Conservation (phyloP, 2,797 vertebrate species). For the Pitangus sulphuratus region DNA sequence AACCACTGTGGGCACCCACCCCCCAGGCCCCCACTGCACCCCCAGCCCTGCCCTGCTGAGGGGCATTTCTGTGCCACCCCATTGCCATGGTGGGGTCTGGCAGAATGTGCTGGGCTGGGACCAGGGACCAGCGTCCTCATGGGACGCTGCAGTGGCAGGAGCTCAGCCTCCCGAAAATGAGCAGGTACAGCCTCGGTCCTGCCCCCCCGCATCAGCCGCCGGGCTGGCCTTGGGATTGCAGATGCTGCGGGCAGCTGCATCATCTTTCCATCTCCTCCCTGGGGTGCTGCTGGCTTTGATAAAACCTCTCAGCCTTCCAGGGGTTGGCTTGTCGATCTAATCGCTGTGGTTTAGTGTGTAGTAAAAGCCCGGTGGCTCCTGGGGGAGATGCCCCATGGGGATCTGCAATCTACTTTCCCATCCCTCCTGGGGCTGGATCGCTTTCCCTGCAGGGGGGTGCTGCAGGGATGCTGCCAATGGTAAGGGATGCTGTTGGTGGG, state of each 20-base stretch:
- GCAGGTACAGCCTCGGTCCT: accelerated
- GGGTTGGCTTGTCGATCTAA: conserved; percentile 1
- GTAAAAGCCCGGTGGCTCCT: background rate
- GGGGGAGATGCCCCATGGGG: background rate
- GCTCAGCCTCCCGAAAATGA: background rate
- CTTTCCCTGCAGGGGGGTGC: background rate
- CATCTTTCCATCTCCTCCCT: background rate
- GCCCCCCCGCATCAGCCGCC: background rate
- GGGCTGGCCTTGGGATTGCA: background rate
- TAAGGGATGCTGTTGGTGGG: background rate
- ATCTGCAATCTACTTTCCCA: background rate
- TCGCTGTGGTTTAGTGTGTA: background rate
- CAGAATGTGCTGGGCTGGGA: accelerated
- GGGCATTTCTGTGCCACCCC: background rate
- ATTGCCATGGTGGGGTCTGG: accelerated
- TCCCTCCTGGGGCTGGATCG: background rate
- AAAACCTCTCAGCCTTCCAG: conserved; percentile 13
- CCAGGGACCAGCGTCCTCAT: accelerated
- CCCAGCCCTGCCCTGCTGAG: background rate
- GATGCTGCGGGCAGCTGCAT: background rate
- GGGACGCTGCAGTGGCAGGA: accelerated
- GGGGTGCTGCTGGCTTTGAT: conserved; percentile 25
- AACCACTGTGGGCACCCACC: background rate
- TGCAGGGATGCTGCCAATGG: background rate
- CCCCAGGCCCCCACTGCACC: background rate